These are phyloP conservation scores for Lethrus apterus DNA, from an alignment of 1,140 invertebrate genomes.

Conservation along the genomic window DNA sequence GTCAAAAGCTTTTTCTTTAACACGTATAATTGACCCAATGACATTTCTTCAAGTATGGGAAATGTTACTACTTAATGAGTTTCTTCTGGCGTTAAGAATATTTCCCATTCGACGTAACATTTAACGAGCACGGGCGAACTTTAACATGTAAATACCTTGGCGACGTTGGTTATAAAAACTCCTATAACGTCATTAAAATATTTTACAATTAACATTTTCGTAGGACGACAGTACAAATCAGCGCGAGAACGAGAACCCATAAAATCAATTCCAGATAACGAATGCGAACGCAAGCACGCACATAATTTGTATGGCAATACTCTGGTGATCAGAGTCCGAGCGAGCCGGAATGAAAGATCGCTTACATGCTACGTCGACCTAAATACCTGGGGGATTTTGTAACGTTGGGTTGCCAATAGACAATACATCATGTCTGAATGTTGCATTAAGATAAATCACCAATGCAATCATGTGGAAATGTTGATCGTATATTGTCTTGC, in stretches of 20 bases:
- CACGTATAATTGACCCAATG: no score
- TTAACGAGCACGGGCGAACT: no score
- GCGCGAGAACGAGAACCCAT: not conserved
- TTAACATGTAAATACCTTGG: no score
- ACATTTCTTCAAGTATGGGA: no score
- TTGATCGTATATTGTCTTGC: slow-evolving; percentile 15
- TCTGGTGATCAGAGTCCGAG: no score
- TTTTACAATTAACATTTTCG: slow-evolving; percentile 11
- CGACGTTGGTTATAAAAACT: no score
- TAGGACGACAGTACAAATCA: slow-evolving; percentile 4
- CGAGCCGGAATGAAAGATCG: slow-evolving; percentile 12
- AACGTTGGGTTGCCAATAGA: slow-evolving; percentile 33
- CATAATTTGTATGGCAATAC: no score
- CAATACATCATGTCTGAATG: slow-evolving; percentile 34
- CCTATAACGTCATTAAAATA: slow-evolving; percentile 12
- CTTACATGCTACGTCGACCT: slow-evolving; percentile 24
- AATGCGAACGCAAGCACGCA: slow-evolving; percentile 6
- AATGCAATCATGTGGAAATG: slow-evolving; percentile 35
- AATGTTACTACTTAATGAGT: no score
- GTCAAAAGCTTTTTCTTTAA: no score
- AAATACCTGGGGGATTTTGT: slow-evolving; percentile 35
- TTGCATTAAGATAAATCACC: slow-evolving; percentile 35
- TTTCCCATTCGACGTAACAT: no score
- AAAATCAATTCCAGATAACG: slow-evolving; percentile 10
- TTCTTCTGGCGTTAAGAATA: no score